phyloP scores from a whole-genome alignment of 2,113 vertebrate genomes.

The Damaliscus lunatus region DNA sequence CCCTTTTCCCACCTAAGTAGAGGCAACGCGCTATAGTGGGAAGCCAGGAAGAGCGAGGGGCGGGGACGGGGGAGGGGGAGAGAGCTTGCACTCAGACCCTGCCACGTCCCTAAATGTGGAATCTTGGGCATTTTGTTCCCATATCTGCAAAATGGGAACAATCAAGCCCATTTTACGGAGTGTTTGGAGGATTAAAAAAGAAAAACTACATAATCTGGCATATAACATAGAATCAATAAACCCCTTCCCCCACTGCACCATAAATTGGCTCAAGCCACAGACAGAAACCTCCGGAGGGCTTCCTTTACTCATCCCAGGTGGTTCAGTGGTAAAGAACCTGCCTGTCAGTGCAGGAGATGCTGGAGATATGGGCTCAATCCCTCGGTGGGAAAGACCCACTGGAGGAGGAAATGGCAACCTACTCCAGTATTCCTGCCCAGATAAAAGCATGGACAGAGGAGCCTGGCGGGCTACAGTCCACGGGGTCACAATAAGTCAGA shows the following conservation, averaged over 20 bases:
- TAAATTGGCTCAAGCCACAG: not conserved
- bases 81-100: not conserved
- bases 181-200: not conserved
- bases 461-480: not conserved
- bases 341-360: not conserved
- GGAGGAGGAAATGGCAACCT: not conserved
- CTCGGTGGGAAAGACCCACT: not conserved
- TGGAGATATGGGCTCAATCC: not conserved
- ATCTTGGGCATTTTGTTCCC: not conserved
- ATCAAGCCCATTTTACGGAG: not conserved
- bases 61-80: too few species aligned
- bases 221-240: not conserved
- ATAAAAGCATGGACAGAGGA: not conserved
- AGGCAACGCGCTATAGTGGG: not conserved
- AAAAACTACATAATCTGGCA: not conserved
- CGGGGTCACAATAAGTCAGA: not conserved
- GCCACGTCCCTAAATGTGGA: not conserved
- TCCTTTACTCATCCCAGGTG: not conserved
- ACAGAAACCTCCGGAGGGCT: not conserved
- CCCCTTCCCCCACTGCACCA: not conserved
- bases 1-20: not conserved
- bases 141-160: not conserved
- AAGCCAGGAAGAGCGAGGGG: not conserved
- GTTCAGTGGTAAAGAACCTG: not conserved
- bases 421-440: not conserved